A percentile compares a stretch with the other conserved stretches of the same genome.
phyloP scores from a whole-genome alignment of 2,888 invertebrate species.

The Nomada ruficornis region DNA sequence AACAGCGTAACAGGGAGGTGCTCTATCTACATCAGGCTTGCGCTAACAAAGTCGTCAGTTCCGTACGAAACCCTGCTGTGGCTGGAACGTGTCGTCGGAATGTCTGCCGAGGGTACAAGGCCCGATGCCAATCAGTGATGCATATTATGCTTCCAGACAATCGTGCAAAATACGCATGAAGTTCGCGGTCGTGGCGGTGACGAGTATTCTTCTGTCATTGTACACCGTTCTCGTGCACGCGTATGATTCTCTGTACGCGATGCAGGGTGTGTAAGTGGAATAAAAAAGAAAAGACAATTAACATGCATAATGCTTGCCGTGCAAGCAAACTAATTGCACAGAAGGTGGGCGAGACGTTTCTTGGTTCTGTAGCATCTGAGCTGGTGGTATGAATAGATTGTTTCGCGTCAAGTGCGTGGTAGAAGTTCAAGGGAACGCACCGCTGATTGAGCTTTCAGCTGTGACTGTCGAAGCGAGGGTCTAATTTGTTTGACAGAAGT shows the following conservation, averaged over 20 bases:
- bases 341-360: slow-evolving; percentile 11
- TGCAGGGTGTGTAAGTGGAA: background rate
- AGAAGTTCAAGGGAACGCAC: background rate
- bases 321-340: slow-evolving; percentile 14
- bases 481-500: background rate
- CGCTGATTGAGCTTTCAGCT: background rate
- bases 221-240: too few relatives aligned
- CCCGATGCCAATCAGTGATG: slow-evolving; percentile 64
- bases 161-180: background rate
- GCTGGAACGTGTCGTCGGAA: slow-evolving; percentile 46
- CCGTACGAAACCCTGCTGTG: slow-evolving; percentile 40
- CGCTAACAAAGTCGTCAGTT: slow-evolving; percentile 79
- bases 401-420: background rate
- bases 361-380: background rate
- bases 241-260: background rate
- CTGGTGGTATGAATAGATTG: background rate
- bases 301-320: background rate
- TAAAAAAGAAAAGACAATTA: background rate
- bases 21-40: slow-evolving; percentile 56
- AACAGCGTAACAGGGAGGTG: slow-evolving; percentile 48
- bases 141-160: slow-evolving; percentile 48
- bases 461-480: background rate
- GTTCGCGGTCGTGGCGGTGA: background rate
- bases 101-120: slow-evolving; percentile 50
- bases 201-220: background rate